Evolutionary conservation across 2,888 invertebrate genomes (phyloP).

Genomic region (Globia sparganii): DNA sequence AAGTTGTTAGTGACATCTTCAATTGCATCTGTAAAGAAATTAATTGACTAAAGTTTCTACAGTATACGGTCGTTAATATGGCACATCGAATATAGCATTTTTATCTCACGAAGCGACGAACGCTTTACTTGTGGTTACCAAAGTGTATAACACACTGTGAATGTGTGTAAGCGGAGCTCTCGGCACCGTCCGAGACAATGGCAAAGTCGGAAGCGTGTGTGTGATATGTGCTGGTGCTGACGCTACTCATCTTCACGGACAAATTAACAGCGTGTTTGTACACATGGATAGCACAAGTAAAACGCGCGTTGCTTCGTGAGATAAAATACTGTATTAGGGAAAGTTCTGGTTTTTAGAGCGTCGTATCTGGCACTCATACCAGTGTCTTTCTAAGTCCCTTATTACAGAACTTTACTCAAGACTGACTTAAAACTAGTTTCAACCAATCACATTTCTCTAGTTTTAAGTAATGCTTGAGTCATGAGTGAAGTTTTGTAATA

Average conservation of each 20-base stretch:
- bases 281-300: not conserved
- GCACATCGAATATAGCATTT: not conserved
- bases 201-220: not conserved
- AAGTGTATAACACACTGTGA: not conserved
- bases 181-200: not conserved
- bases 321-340: not conserved
- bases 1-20: slow-evolving; percentile 74
- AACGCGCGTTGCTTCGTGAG: not conserved
- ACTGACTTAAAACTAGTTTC: no score
- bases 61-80: slow-evolving; percentile 1
- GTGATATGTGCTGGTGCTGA: not conserved
- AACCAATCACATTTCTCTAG: no score
- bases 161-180: not conserved
- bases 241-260: not conserved
- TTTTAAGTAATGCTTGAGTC: no score
- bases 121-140: not conserved
- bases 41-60: slow-evolving; percentile 18
- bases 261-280: not conserved
- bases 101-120: not conserved
- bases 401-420: no score
- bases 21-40: slow-evolving; percentile 76
- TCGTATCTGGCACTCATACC: not conserved
- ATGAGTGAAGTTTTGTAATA: no score
- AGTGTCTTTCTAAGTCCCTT: no score
- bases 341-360: not conserved